Base-by-base conservation (phyloP, 2,797 vertebrate species). In the Cottoperca gobio region DNA sequence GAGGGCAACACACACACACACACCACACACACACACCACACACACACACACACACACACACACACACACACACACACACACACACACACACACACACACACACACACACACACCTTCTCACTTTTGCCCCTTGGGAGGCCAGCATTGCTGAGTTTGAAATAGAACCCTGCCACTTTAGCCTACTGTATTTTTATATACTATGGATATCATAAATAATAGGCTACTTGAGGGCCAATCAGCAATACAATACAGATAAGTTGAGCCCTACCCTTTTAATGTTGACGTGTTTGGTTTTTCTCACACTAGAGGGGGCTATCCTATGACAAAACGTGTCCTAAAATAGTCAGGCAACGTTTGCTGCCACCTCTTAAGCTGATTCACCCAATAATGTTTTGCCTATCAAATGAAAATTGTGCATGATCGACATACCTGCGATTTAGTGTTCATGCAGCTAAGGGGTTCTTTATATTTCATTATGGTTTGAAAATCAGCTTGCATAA, bases 241-340 rank as follows among this genome's bases (percentile, higher is more conserved):
- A 16, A 33, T 54, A n/a, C 26, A 28, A 60, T 46, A 11, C n/a
- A 23, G 46, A 65, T 3, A 48, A 21, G 14, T 28, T 49, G 10
- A 26, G 9, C 0, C 13, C 19, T 49, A 13, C 14, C 1, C 8
- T 59, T 71, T 53, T 55, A 23, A 12, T 53, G 10, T 72, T 48
- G 7, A 13, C 50, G 6, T 53, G 33, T 23, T 70, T 31, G 31
- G 1, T n/a, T 66, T 60, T 49, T 46, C 8, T 43, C 33, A 70
- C 73, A 80, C 65, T 73, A 80, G 73, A 43, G 80, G 78, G 62
- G 6, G 58, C 69, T 73, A 26, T 68, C 24, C 5, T 16, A 12
- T 64, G 45, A 50, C 28, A 42, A 5, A 40, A 24, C 17, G 16
- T 55, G 5, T 35, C 23, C 35, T 19, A 43, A 10, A 3, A 31